These are phyloP conservation scores for Rhodeus uyekii DNA, from an alignment of 2,797 vertebrate genomes.

Conservation along the genomic window DNA sequence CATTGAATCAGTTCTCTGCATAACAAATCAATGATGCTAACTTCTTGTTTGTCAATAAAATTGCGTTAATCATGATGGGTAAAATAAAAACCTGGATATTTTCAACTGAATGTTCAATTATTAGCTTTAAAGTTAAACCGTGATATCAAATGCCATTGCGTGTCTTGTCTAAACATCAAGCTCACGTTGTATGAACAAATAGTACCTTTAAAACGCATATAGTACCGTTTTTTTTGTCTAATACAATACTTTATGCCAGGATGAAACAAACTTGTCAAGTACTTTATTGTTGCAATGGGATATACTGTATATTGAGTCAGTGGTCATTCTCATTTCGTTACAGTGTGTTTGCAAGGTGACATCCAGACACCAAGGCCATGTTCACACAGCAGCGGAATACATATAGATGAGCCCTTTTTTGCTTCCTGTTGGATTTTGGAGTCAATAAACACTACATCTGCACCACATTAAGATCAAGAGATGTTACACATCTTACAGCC, in stretches of 20 bases:
- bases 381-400: no score
- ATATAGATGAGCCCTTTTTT: not conserved
- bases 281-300: not conserved
- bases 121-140: not conserved
- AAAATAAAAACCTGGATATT: not conserved
- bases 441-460: constrained; percentile 13
- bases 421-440: not conserved
- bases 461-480: constrained; percentile 6
- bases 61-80: no score
- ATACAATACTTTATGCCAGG: not conserved
- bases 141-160: not conserved
- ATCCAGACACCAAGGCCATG: not conserved
- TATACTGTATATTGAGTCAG: not conserved
- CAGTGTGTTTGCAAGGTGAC: not conserved
- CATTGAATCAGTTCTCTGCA: no score
- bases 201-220: not conserved
- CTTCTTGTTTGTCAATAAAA: no score
- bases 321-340: not conserved
- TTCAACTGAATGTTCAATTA: not conserved
- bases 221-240: not conserved
- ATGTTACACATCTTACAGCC: constrained; percentile 15
- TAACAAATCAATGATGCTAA: no score
- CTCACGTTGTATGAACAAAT: not conserved
- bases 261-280: not conserved
- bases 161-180: not conserved